Evolutionary conservation across 2,113 vertebrate genomes (phyloP).

Genomic region (Oreamnos americanus): DNA sequence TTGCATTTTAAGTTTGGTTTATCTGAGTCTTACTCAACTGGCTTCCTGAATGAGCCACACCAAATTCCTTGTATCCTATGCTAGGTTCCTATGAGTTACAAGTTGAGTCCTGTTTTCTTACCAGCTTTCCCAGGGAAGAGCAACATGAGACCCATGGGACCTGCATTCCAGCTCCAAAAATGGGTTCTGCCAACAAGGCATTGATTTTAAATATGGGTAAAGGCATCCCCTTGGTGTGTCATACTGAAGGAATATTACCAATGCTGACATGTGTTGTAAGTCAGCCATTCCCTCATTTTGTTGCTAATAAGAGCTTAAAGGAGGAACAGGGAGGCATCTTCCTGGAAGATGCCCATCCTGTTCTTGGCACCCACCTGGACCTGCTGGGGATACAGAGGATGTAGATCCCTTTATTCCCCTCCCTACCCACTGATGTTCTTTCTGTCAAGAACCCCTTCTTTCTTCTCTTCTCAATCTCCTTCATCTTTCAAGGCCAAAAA

Average conservation of each 20-base stretch:
- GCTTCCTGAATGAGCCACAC: neutral
- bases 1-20: slow-evolving; percentile 35
- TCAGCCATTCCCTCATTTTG: neutral
- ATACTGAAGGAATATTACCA: neutral
- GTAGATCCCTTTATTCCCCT: neutral
- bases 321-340: neutral
- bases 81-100: slow-evolving; percentile 37
- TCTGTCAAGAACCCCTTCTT: neutral
- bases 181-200: slow-evolving; percentile 48
- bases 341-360: neutral
- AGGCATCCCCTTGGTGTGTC: neutral
- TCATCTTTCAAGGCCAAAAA: neutral
- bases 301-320: neutral
- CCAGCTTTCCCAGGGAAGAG: slow-evolving; percentile 38
- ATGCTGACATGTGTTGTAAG: neutral
- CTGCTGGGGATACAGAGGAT: neutral
- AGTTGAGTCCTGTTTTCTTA: neutral
- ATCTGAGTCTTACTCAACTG: neutral
- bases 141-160: neutral
- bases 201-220: slow-evolving; percentile 37
- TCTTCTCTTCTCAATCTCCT: neutral
- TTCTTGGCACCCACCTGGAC: neutral
- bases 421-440: neutral
- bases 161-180: slow-evolving; percentile 16
- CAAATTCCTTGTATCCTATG: neutral